phyloP scores from a whole-genome alignment of 2,797 vertebrate genomes.

The Pogoniulus pusillus region DNA sequence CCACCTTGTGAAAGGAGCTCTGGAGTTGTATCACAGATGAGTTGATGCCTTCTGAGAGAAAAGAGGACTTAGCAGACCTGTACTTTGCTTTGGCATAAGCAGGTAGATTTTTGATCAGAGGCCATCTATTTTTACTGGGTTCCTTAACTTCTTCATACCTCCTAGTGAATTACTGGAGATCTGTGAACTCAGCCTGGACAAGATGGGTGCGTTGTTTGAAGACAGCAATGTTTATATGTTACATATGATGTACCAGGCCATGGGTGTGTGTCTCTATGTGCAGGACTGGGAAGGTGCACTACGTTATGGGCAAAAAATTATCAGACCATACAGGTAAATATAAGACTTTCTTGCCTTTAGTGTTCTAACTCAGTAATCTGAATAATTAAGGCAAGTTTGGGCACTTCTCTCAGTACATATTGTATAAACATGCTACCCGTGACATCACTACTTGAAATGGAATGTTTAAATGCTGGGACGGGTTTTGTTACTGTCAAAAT shows the following conservation, averaged over 20 bases:
- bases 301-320: constrained; percentile 89
- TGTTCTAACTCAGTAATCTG: neutral
- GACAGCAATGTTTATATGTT: constrained; percentile 93
- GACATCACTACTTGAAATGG: neutral
- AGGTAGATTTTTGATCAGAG: neutral
- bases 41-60: neutral
- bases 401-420: neutral
- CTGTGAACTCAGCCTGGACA: constrained; percentile 91
- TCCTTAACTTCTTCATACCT: constrained; percentile 87
- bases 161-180: constrained; percentile 93
- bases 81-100: neutral
- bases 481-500: neutral
- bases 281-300: constrained; percentile 94
- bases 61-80: neutral
- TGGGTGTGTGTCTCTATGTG: constrained; percentile 93
- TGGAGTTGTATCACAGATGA: neutral
- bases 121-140: neutral
- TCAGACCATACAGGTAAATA: constrained; percentile 88
- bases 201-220: constrained; percentile 89
- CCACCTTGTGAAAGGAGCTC: neutral
- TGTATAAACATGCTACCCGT: neutral
- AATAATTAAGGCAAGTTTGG: neutral
- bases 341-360: neutral
- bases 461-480: neutral
- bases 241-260: constrained; percentile 98